Evolutionary conservation across 2,888 invertebrate species (phyloP), one percentile per base, ranked within the genome.

Genomic region (Patella ulyssiponensis): DNA sequence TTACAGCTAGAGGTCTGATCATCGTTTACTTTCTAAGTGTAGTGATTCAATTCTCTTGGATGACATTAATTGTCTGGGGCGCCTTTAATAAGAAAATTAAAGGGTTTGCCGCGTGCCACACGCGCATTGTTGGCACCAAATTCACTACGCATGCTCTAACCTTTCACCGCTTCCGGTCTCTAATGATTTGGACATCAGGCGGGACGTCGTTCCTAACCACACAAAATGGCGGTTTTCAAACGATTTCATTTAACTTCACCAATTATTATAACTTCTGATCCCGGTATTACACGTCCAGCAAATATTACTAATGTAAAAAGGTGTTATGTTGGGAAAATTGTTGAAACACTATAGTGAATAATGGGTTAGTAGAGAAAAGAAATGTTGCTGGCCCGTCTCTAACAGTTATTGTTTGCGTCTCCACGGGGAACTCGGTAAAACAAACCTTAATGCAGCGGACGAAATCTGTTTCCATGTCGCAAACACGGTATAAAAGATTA

Each of bases 231-330:
- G 44, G 44, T 9, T 44, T 44, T 44, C 44, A 44, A 44, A 44
- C 44, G 44, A 44, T 44, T 44, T 44, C 44, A 44, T 44, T 44
- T 44, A 44, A 44, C 44, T 44, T 44, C 44, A 44, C 44, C 44
- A 44, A 44, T 44, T 44, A 44, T 44, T 44, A 44, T 44, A 9
- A 9, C 44, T 44, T 44, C 9, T 44, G 44, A 44, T 44, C 7
- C 7, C 44, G 23, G 64, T 64, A 23, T 11, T 64, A 64, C 64
- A 64, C 64, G 64, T 64, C 64, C 23, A 64, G 64, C 64, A 64
- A 64, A 64, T 64, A 64, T 64, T 64, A 64, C 64, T 64, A 64
- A 64, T 64, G 20, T 23, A 64, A 64, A 64, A 64, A 64, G 64
- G 64, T 64, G 64, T 23, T 23, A 23, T 23, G 20, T 23, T 14